These are phyloP conservation scores for Erythrocercus mccallii DNA, from an alignment of 2,113 vertebrate species.

Conservation along the genomic window DNA sequence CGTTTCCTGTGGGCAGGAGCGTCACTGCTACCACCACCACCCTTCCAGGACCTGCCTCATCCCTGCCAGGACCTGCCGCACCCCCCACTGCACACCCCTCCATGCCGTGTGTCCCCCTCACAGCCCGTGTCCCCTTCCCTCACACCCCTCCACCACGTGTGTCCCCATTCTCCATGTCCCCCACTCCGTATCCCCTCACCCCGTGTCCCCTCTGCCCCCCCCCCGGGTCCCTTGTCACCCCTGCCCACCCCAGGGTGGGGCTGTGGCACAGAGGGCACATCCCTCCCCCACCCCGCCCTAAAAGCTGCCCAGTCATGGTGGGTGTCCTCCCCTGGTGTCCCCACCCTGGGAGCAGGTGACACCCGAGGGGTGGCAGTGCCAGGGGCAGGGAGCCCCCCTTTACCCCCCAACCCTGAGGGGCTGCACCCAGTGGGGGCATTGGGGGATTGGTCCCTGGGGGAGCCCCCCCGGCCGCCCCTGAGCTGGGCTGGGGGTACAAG, in stretches of 20 bases:
- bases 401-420: too few species aligned
- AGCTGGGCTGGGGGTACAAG: background rate
- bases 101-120: background rate
- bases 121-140: background rate
- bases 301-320: background rate
- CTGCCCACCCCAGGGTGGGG: background rate
- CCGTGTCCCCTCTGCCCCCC: background rate
- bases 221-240: background rate
- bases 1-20: fast-evolving
- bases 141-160: too few species aligned
- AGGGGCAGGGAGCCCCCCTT: background rate
- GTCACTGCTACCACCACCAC: background rate
- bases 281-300: background rate
- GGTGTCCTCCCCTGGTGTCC: background rate
- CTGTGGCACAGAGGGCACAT: background rate
- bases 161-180: background rate
- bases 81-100: fast-evolving
- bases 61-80: background rate
- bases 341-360: background rate
- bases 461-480: background rate
- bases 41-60: background rate
- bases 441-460: background rate
- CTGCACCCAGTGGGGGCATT: too few species aligned
- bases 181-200: too few species aligned
- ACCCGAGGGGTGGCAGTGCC: background rate